A percentile compares a stretch with the other conserved stretches of the same genome.
Conservation (phyloP, 2,888 invertebrate genomes). For the Thelaira solivaga region DNA sequence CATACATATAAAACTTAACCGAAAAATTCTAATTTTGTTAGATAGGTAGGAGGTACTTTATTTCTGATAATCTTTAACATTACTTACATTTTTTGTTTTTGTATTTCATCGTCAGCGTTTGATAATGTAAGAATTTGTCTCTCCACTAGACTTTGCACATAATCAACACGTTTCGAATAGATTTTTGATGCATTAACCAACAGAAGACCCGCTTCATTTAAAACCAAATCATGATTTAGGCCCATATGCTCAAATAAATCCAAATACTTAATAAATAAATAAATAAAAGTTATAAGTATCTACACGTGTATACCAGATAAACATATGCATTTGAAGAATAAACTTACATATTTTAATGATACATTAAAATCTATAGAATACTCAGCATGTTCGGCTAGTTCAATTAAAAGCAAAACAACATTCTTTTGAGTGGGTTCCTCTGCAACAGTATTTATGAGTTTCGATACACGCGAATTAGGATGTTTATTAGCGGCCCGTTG, state of each 20-base stretch:
- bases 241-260: conserved; percentile 67
- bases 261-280: conserved; percentile 70
- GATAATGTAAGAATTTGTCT: conserved; percentile 68
- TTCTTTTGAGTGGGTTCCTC: conserved; percentile 66
- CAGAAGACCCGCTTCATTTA: conserved; percentile 68
- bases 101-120: conserved; percentile 64
- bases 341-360: conserved; percentile 71
- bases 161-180: conserved; percentile 73
- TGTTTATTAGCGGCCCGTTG: conserved; percentile 67
- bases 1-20: too few relatives aligned
- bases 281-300: neutral
- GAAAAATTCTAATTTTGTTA: too few relatives aligned
- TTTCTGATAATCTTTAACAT: neutral
- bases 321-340: too few relatives aligned
- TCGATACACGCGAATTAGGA: conserved; percentile 70
- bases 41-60: too few relatives aligned
- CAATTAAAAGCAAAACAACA: conserved; percentile 70
- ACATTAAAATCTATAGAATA: conserved; percentile 71
- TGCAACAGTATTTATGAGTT: conserved; percentile 68
- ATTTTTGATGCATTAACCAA: conserved; percentile 71
- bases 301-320: too few relatives aligned
- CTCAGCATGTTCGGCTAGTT: conserved; percentile 72
- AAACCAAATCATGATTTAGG: conserved; percentile 56
- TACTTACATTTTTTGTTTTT: conserved; percentile 57
- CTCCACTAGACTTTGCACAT: conserved; percentile 68